phyloP scores from a whole-genome alignment of 2,888 invertebrate species.

The Orchestes rusci region DNA sequence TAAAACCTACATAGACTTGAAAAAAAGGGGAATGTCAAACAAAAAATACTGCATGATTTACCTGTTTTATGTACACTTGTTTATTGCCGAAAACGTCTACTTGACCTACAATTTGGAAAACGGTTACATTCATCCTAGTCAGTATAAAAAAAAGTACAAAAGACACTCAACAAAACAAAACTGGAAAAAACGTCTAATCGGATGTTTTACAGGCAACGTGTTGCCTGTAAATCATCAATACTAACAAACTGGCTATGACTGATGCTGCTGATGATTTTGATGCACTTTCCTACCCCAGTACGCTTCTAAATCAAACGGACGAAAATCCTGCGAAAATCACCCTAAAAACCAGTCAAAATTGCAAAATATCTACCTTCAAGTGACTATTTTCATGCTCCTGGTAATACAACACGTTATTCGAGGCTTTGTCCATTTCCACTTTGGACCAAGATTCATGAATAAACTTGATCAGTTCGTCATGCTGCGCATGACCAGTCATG shows the following conservation, averaged over 20 bases:
- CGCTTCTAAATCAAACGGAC: constrained; percentile 71
- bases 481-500: constrained; percentile 45
- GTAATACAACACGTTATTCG: constrained; percentile 53
- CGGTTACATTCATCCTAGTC: no score
- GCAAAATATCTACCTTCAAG: constrained; percentile 39
- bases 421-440: constrained; percentile 35
- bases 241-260: constrained; percentile 35
- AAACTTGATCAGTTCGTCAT: constrained; percentile 73
- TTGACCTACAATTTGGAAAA: no score
- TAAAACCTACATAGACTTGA: no score
- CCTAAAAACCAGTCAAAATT: not conserved
- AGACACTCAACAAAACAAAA: no score
- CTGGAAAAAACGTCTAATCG: no score
- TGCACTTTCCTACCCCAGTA: constrained; percentile 67
- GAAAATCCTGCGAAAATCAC: constrained; percentile 49
- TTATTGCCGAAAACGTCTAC: no score
- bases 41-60: no score
- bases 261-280: constrained; percentile 55
- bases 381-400: constrained; percentile 53
- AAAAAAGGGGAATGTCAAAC: no score
- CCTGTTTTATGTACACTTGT: no score
- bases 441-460: constrained; percentile 68
- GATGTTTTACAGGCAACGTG: no score
- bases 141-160: no score
- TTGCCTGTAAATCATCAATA: no score